Percentiles rank a stretch among this genome's conserved stretches.
Conservation (phyloP, 1,140 invertebrate species). For the Drosophila erecta region DNA sequence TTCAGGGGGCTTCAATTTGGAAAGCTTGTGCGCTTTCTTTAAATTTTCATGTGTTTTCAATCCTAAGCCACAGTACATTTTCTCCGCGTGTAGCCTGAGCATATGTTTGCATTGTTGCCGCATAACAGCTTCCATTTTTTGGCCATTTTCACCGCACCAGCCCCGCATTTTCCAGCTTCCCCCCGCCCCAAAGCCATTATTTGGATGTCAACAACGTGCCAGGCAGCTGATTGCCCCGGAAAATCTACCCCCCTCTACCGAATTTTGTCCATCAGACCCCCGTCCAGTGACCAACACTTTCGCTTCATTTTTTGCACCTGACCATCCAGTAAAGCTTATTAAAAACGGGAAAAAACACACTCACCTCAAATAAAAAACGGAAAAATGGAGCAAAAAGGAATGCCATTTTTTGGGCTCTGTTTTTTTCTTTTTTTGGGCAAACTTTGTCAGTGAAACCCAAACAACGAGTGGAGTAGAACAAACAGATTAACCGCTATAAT, state of each 20-base stretch:
- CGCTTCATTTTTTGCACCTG: constrained; percentile 67
- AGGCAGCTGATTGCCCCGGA: constrained; percentile 62
- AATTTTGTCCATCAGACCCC: background rate
- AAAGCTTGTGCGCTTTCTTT: background rate
- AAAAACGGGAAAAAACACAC: constrained; percentile 50
- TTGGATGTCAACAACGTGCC: constrained; percentile 79
- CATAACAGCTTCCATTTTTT: constrained; percentile 45
- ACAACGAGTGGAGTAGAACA: constrained; percentile 52
- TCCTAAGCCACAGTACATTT: no score
- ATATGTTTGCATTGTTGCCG: constrained; percentile 58
- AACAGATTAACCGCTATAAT: constrained; percentile 81
- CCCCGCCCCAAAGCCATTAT: constrained; percentile 60
- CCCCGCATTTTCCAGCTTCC: background rate
- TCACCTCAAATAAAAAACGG: constrained; percentile 39
- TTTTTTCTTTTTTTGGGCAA: constrained; percentile 40
- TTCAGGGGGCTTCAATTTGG: background rate
- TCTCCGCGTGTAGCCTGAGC: constrained; percentile 38
- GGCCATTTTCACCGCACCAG: constrained; percentile 25
- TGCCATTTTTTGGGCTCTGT: constrained; percentile 17
- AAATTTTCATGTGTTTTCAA: background rate
- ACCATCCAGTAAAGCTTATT: constrained; percentile 64
- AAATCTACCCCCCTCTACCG: background rate
- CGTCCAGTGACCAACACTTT: constrained; percentile 19
- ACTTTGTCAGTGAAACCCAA: constrained; percentile 59
- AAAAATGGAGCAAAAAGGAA: constrained; percentile 10